Evolutionary conservation across 2,113 vertebrate genomes (phyloP).

Genomic region (Xiphophorus couchianus): DNA sequence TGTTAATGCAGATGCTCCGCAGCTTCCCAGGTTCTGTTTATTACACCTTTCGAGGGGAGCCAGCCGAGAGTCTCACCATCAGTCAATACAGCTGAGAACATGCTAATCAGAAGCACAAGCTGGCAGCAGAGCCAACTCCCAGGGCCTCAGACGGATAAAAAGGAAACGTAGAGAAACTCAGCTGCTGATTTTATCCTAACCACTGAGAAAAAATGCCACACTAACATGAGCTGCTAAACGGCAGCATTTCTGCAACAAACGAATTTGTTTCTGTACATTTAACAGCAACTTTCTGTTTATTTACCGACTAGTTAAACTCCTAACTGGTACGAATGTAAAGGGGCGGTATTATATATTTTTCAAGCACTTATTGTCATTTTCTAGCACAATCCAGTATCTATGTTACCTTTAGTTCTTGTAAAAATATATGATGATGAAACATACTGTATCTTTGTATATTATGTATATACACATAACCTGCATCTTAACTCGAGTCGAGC

Average conservation of each 20-base stretch:
- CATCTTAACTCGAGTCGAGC: too few relatives aligned
- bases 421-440: too few relatives aligned
- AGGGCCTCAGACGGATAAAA: slow-evolving; percentile 21
- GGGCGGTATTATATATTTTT: too few relatives aligned
- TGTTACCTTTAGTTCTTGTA: too few relatives aligned
- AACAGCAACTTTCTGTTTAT: too few relatives aligned
- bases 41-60: slow-evolving; percentile 54
- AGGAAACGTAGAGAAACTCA: slow-evolving; percentile 15
- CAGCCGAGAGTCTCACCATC: slow-evolving; percentile 38
- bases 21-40: slow-evolving; percentile 58
- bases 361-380: too few relatives aligned
- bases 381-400: too few relatives aligned
- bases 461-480: too few relatives aligned
- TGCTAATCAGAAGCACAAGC: slow-evolving; percentile 52
- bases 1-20: slow-evolving; percentile 71
- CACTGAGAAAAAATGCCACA: background rate
- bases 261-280: too few relatives aligned
- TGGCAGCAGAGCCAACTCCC: slow-evolving; percentile 35
- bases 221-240: background rate
- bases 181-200: slow-evolving; percentile 15
- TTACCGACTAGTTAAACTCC: too few relatives aligned
- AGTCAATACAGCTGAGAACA: slow-evolving; percentile 53
- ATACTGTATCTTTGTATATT: too few relatives aligned
- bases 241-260: background rate
- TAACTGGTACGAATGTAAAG: too few relatives aligned